Evolutionary conservation across 2,888 invertebrate genomes (phyloP).

Genomic region (Heliconius sara): DNA sequence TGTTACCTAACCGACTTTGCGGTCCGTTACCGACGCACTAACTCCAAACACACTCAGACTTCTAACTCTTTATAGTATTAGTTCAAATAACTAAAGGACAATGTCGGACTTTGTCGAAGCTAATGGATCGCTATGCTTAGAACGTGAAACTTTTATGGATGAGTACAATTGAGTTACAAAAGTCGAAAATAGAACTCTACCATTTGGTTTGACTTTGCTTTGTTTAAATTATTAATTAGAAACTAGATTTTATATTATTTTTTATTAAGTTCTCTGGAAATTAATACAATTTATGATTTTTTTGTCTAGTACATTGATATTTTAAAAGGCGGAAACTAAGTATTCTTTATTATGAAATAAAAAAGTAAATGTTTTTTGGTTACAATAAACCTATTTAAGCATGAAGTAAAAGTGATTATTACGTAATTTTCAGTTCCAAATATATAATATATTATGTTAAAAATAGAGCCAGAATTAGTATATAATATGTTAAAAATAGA

Average conservation of each 20-base stretch:
- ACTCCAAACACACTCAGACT: slow-evolving; percentile 68
- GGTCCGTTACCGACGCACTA: slow-evolving; percentile 65
- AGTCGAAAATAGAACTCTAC: slow-evolving; percentile 66
- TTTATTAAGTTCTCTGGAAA: background rate
- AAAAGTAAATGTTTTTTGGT: background rate
- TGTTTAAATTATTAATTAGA: slow-evolving; percentile 43
- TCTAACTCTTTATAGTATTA: slow-evolving; percentile 80
- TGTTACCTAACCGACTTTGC: slow-evolving; percentile 66
- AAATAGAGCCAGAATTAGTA: too few species aligned
- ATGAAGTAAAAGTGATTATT: background rate
- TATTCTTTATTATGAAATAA: background rate
- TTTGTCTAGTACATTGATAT: background rate
- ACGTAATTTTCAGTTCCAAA: background rate
- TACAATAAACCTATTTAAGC: background rate
- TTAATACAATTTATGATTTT: background rate
- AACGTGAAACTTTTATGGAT: slow-evolving; percentile 76
- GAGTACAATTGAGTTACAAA: slow-evolving; percentile 75
- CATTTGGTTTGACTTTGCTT: slow-evolving; percentile 59
- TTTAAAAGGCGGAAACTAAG: background rate
- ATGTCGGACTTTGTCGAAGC: slow-evolving; percentile 68
- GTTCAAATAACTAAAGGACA: slow-evolving; percentile 74
- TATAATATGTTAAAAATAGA: too few species aligned
- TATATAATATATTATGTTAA: too few species aligned
- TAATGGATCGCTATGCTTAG: slow-evolving; percentile 82
- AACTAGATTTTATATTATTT: background rate